These are phyloP conservation scores for Lucilia cuprina DNA, from an alignment of 1,140 invertebrate genomes.

Conservation along the genomic window DNA sequence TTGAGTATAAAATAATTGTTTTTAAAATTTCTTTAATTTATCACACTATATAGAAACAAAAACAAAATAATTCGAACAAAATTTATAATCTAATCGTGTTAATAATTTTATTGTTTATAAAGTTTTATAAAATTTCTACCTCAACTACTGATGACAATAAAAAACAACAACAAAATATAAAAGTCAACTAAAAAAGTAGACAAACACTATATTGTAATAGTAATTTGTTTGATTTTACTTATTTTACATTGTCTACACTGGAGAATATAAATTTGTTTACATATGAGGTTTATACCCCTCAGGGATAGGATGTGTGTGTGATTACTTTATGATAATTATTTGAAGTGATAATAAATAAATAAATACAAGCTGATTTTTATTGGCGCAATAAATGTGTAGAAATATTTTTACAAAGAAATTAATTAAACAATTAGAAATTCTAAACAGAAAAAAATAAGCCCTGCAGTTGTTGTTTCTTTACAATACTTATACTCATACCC, in stretches of 20 bases:
- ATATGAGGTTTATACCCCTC: no score
- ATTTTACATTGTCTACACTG: no score
- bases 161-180: neutral
- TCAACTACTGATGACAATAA: neutral
- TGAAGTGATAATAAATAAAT: no score
- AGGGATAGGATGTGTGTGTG: no score
- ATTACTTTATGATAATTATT: neutral
- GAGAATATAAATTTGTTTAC: no score
- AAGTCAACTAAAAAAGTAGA: no score
- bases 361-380: neutral
- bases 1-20: neutral
- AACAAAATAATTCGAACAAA: neutral
- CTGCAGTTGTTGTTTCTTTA: no score
- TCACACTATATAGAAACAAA: neutral
- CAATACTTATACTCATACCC: neutral
- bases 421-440: neutral
- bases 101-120: neutral
- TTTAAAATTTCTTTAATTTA: neutral
- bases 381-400: neutral
- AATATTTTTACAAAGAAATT: neutral
- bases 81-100: neutral
- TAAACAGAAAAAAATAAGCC: neutral
- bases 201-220: no score
- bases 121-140: no score
- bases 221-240: no score